A percentile compares a stretch with the other conserved stretches of the same genome.
phyloP scores from a whole-genome alignment of 1,140 invertebrate species.

The Sitobion miscanthi region DNA sequence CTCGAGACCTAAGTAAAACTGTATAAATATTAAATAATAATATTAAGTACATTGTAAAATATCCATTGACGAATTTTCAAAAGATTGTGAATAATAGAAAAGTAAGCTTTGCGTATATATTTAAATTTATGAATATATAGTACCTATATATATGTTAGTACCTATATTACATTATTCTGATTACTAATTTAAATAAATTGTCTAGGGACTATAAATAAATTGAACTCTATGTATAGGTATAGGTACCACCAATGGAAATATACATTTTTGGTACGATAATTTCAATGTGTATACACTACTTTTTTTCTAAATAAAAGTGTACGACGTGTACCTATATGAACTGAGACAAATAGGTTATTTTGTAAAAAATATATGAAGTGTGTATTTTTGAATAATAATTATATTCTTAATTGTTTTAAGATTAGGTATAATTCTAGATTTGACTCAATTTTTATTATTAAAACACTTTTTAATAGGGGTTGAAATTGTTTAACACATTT shows the following conservation, averaged over 20 bases:
- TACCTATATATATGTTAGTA: background rate
- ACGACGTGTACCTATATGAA: background rate
- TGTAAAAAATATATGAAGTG: background rate
- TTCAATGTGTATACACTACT: background rate
- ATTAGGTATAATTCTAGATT: background rate
- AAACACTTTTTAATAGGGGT: background rate
- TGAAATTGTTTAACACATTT: background rate
- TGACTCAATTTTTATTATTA: background rate
- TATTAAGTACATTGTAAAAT: background rate
- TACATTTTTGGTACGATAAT: background rate
- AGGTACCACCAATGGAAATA: background rate
- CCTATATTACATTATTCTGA: background rate
- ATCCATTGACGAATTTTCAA: background rate
- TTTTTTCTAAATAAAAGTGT: background rate
- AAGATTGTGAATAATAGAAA: background rate
- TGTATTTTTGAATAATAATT: background rate
- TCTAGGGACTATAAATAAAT: background rate
- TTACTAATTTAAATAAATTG: background rate
- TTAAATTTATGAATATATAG: background rate
- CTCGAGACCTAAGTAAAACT: no score
- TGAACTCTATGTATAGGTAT: background rate
- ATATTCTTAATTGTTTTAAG: background rate
- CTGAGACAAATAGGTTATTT: background rate
- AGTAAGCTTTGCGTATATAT: background rate
- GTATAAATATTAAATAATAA: background rate